Conservation (phyloP, 2,113 vertebrate genomes). For the Nannospalax galili region DNA sequence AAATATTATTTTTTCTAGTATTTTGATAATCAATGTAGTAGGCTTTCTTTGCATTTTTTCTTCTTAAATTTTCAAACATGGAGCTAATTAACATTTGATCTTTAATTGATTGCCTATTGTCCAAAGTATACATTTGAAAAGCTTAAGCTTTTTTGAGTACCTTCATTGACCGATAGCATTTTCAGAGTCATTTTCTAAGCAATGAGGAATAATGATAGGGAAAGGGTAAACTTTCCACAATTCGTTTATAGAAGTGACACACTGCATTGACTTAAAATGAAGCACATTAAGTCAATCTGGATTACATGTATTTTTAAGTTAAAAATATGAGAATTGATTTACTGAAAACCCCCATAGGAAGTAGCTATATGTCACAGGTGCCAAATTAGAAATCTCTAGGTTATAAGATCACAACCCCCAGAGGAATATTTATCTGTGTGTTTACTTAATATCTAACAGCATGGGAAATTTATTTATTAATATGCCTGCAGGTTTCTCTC, state of each 20-base stretch:
- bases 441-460: slow-evolving; percentile 92
- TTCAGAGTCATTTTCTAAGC: slow-evolving; percentile 1
- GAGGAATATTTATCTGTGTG: slow-evolving; percentile 87
- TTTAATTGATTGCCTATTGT: slow-evolving; percentile 33
- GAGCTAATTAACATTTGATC: slow-evolving; percentile 45
- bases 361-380: slow-evolving; percentile 85
- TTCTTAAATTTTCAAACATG: slow-evolving; percentile 26
- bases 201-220: not conserved
- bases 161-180: not conserved
- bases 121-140: not conserved
- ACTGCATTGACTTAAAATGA: slow-evolving; percentile 14
- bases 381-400: slow-evolving; percentile 88
- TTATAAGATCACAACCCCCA: slow-evolving; percentile 87
- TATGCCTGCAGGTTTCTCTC: slow-evolving; percentile 89
- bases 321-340: slow-evolving; percentile 83
- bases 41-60: not conserved
- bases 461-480: slow-evolving; percentile 92
- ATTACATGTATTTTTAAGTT: slow-evolving; percentile 71
- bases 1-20: slow-evolving; percentile 4
- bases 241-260: slow-evolving; percentile 33
- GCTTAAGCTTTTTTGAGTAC: not conserved
- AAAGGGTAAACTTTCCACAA: not conserved
- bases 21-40: slow-evolving; percentile 15
- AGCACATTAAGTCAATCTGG: slow-evolving; percentile 36
- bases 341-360: slow-evolving; percentile 73